Evolutionary conservation across 2,797 vertebrate genomes (phyloP).

Genomic region (Eleutherodactylus coqui): DNA sequence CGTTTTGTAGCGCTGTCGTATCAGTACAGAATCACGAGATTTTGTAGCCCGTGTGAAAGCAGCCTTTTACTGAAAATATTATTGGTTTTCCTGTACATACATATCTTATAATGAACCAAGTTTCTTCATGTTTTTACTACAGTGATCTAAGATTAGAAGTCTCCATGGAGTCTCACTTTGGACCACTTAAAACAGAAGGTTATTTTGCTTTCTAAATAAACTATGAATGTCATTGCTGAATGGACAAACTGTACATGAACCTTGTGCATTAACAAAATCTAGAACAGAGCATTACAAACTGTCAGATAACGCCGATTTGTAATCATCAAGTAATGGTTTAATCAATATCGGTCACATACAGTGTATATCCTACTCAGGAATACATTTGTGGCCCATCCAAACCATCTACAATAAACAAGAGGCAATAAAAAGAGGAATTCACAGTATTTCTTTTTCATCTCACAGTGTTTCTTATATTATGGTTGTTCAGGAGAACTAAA

Average conservation of each 20-base stretch:
- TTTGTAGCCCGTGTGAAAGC: no score
- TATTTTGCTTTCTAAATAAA: conserved; percentile 25
- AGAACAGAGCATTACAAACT: conserved; percentile 27
- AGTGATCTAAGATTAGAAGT: not conserved
- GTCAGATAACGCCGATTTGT: not conserved
- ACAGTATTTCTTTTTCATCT: not conserved
- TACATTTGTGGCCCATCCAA: not conserved
- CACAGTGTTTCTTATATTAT: not conserved
- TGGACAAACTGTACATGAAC: conserved; percentile 38
- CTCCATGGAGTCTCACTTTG: conserved; percentile 4
- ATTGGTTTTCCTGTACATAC: no score
- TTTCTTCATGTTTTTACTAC: not conserved
- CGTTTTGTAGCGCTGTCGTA: no score
- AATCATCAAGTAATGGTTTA: conserved; percentile 37
- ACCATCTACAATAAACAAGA: not conserved
- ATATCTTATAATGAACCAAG: no score
- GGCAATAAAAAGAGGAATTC: not conserved
- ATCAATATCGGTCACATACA: conserved; percentile 26
- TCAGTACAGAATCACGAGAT: no score
- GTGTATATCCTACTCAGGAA: not conserved
- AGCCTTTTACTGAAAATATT: no score
- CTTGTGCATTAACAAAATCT: conserved; percentile 32
- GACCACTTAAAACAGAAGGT: conserved; percentile 1
- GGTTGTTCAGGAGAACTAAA: not conserved
- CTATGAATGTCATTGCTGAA: not conserved